These are phyloP conservation scores for Benthosema pterotum DNA, from an alignment of 2,797 vertebrate species.

Conservation along the genomic window DNA sequence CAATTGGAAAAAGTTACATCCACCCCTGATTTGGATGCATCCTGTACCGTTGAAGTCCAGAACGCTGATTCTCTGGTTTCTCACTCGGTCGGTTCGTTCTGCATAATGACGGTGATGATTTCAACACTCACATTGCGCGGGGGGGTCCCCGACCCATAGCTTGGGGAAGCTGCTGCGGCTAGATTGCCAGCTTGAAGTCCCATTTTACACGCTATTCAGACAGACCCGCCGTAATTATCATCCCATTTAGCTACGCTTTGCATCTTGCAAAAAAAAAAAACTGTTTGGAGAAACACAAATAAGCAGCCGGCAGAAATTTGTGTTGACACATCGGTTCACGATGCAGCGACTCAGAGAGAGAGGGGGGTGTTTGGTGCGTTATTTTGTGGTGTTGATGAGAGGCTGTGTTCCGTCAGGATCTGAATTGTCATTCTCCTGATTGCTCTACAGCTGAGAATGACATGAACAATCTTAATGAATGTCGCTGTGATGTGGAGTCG, in stretches of 20 bases:
- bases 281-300: background rate
- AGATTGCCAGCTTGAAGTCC: too few species aligned
- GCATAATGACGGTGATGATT: too few species aligned
- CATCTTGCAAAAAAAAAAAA: constrained; percentile 1
- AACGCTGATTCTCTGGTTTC: too few species aligned
- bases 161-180: too few species aligned
- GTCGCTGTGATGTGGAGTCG: background rate
- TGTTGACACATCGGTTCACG: background rate
- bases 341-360: too few species aligned
- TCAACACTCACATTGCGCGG: too few species aligned
- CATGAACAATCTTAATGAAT: background rate
- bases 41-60: too few species aligned
- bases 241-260: background rate
- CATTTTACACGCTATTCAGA: background rate
- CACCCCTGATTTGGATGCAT: too few species aligned
- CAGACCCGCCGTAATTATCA: background rate
- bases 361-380: background rate
- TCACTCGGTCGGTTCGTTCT: too few species aligned
- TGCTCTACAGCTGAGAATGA: constrained; percentile 2
- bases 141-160: too few species aligned
- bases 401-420: background rate
- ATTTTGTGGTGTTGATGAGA: background rate
- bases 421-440: constrained; percentile 5
- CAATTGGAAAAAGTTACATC: too few species aligned
- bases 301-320: background rate